Evolutionary conservation across 2,888 invertebrate genomes (phyloP).

Genomic region (Scrobipalpa costella): DNA sequence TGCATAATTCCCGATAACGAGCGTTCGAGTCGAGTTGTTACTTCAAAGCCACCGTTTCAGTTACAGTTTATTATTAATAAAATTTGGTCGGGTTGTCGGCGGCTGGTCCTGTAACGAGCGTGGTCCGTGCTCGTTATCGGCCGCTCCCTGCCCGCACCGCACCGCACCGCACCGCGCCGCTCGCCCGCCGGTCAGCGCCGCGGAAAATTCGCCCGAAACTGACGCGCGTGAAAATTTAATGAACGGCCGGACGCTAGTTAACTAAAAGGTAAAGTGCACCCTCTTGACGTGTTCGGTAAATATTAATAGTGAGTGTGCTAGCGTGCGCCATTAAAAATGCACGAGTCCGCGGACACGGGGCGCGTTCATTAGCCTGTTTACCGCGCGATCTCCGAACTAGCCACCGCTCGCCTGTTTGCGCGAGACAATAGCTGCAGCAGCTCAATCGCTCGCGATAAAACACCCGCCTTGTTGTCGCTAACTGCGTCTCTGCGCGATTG

Average conservation of each 20-base stretch:
- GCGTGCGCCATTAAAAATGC: constrained; percentile 79
- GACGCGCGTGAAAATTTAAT: constrained; percentile 82
- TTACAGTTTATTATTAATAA: constrained; percentile 81
- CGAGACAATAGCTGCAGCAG: constrained; percentile 36
- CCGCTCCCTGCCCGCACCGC: constrained; percentile 42
- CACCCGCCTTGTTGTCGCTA: constrained; percentile 40
- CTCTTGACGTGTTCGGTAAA: constrained; percentile 82
- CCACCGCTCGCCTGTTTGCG: constrained; percentile 41
- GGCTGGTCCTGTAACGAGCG: constrained; percentile 61
- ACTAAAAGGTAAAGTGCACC: constrained; percentile 82
- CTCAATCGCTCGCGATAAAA: constrained; percentile 47
- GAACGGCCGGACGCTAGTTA: constrained; percentile 82
- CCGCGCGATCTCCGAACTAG: constrained; percentile 43
- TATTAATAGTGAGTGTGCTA: constrained; percentile 80
- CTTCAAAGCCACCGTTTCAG: constrained; percentile 77
- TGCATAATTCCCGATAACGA: constrained; percentile 77
- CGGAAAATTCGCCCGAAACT: constrained; percentile 81
- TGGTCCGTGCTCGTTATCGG: constrained; percentile 66
- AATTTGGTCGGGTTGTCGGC: constrained; percentile 70
- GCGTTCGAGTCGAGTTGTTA: constrained; percentile 73
- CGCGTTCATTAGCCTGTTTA: constrained; percentile 70
- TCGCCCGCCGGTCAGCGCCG: constrained; percentile 73
- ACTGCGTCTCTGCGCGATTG: constrained; percentile 43
- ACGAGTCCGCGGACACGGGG: constrained; percentile 75
- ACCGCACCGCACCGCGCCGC: not conserved